Evolutionary conservation across 2,888 invertebrate species (phyloP).

Genomic region (Stegophylla sp.): DNA sequence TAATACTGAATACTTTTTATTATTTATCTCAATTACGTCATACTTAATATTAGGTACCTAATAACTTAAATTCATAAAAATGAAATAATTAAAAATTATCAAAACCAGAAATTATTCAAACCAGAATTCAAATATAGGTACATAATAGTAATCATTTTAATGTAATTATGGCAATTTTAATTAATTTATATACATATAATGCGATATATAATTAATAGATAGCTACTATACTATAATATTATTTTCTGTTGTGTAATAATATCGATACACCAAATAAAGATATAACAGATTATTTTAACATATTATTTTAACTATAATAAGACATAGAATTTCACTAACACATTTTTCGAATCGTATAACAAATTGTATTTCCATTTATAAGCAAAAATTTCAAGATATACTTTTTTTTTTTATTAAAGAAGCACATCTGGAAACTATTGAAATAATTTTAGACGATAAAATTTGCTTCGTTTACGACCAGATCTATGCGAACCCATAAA

Average conservation of each 20-base stretch:
- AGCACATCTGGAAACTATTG: slow-evolving; percentile 48
- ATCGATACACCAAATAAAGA: not conserved
- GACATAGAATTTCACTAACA: not conserved
- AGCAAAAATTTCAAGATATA: slow-evolving; percentile 34
- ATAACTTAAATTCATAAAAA: no score
- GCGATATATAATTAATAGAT: no score
- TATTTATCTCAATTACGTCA: not conserved
- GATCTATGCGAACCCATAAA: slow-evolving; percentile 32
- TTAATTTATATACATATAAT: no score
- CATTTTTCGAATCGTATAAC: slow-evolving; percentile 11
- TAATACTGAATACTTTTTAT: not conserved
- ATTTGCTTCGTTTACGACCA: slow-evolving; percentile 31
- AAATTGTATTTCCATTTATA: not conserved
- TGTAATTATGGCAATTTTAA: no score
- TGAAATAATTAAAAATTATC: no score
- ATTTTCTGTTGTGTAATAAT: not conserved
- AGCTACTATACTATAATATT: not conserved
- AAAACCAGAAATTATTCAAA: no score
- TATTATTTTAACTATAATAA: not conserved
- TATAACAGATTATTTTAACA: not conserved
- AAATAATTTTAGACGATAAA: slow-evolving; percentile 44
- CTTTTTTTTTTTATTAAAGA: slow-evolving; percentile 26
- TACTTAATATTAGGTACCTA: no score
- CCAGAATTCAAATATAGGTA: no score
- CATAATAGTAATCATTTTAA: no score